A percentile compares a stretch with the other conserved stretches of the same genome.
Conservation (phyloP, 2,797 vertebrate genomes). For the Simalia tracyae region DNA sequence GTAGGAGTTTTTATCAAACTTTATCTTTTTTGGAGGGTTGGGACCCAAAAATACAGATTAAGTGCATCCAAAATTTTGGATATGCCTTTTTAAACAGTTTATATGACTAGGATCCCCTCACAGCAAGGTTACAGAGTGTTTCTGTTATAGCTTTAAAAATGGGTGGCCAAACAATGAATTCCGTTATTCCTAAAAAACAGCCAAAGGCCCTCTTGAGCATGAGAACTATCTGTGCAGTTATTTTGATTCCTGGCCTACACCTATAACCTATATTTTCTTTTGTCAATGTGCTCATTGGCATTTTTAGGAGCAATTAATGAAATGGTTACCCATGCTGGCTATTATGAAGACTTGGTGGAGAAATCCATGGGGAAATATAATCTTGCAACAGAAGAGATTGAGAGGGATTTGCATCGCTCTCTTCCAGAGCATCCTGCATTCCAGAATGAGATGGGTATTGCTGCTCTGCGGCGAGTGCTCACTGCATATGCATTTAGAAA, state of each 20-base stretch:
- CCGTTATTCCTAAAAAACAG: background rate
- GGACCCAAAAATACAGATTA: background rate
- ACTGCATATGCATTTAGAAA: constrained; percentile 98
- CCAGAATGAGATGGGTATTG: constrained; percentile 98
- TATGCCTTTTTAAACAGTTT: background rate
- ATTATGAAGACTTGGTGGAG: constrained; percentile 96
- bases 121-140: background rate
- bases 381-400: constrained; percentile 96
- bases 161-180: background rate
- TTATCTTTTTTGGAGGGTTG: background rate
- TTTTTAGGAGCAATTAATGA: constrained; percentile 90
- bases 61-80: background rate
- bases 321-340: constrained; percentile 95
- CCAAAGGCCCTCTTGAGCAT: background rate
- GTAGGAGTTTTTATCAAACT: background rate
- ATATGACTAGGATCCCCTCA: background rate
- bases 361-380: constrained; percentile 98
- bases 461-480: constrained; percentile 91
- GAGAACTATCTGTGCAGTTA: background rate
- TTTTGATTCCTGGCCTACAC: background rate
- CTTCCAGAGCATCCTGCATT: constrained; percentile 97
- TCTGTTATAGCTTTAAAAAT: background rate
- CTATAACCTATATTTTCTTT: background rate
- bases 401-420: constrained; percentile 95
- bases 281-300: background rate